Evolutionary conservation across 1,140 invertebrate species (phyloP).

Genomic region (Trinorchestia longiramus): DNA sequence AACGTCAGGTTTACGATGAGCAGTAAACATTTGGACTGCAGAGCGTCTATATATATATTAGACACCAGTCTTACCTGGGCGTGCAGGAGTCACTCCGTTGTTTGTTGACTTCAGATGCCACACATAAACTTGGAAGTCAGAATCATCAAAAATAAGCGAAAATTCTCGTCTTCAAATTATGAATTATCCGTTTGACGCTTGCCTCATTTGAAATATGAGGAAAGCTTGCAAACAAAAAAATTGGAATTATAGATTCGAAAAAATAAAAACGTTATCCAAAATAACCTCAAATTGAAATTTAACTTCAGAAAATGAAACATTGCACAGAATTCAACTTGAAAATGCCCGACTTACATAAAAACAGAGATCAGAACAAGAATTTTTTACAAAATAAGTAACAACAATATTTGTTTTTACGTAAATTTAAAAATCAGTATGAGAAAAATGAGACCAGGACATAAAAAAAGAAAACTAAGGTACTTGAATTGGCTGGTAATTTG

Average conservation of each 20-base stretch:
- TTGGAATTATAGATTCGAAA: neutral
- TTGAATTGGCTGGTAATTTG: neutral
- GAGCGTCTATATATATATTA: no score
- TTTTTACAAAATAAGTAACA: neutral
- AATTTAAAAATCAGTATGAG: neutral
- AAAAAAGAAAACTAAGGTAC: neutral
- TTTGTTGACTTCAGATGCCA: neutral
- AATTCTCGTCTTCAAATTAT: neutral
- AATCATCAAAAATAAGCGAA: neutral
- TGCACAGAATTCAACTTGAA: no score
- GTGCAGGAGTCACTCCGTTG: neutral
- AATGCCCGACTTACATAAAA: no score
- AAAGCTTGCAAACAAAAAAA: neutral
- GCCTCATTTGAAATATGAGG: neutral
- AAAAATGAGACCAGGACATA: neutral
- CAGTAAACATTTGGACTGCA: neutral
- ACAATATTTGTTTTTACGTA: neutral
- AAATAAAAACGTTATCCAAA: neutral
- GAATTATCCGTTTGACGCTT: neutral
- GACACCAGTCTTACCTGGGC: neutral
- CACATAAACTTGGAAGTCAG: neutral
- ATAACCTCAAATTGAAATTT: neutral
- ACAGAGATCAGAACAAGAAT: no score
- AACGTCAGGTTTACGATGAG: neutral
- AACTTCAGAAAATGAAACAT: neutral